Evolutionary conservation across 2,797 vertebrate genomes (phyloP).

Genomic region (Crocodylus rhombifer): DNA sequence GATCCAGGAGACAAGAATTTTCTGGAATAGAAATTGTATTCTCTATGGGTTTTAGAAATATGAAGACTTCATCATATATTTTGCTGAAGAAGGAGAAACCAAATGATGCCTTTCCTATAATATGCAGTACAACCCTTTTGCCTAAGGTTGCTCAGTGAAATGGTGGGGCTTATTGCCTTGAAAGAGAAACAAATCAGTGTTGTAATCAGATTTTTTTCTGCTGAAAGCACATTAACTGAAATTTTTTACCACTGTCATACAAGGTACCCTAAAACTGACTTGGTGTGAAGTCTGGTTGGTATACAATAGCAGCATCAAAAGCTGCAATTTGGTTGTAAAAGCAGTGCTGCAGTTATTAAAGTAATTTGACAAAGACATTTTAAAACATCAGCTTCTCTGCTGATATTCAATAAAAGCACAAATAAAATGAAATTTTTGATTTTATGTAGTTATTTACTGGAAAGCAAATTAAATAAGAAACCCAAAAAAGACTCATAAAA

Average conservation of each 20-base stretch:
- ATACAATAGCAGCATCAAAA: neutral
- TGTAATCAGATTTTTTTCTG: neutral
- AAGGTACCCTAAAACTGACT: neutral
- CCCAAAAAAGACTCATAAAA: neutral
- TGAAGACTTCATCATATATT: neutral
- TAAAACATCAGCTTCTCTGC: neutral
- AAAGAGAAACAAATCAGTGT: neutral
- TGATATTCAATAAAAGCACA: neutral
- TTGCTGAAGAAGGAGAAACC: neutral
- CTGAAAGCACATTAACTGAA: too few relatives aligned
- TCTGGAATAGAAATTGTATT: neutral
- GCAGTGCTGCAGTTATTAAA: neutral
- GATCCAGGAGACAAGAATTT: neutral
- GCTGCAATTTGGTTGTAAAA: neutral
- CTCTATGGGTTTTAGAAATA: neutral
- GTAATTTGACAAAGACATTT: neutral
- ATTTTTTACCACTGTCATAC: neutral
- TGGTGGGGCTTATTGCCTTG: neutral
- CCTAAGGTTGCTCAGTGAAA: neutral
- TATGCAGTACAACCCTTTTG: neutral
- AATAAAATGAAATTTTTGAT: neutral
- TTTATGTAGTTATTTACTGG: neutral
- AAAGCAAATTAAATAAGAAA: neutral
- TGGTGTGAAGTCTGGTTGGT: neutral
- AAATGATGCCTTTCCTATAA: neutral